Evolutionary conservation across 1,140 invertebrate genomes (phyloP), one percentile per base, ranked within the genome.

Genomic region (Tetramorium alpestre): DNA sequence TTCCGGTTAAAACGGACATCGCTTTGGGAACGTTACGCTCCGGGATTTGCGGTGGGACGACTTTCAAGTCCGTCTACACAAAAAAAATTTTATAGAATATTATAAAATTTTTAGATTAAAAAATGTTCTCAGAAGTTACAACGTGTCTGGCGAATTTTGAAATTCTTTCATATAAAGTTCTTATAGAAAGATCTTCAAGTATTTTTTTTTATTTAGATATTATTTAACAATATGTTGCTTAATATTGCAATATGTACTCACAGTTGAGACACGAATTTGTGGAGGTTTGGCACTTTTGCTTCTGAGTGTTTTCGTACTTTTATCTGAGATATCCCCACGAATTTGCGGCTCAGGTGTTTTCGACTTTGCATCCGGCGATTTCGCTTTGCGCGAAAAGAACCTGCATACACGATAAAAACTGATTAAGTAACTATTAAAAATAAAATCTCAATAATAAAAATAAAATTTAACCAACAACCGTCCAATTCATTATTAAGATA

Each of bases 301-400:
- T 16, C 62, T 38, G 0, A 87, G 8, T 0, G 89, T 85, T 38
- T 60, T 91, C 3, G 84, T 91, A 81, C 91, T 92, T 69, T 95
- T 93, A 47, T 96, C 96, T 5, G 94, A 96, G n/a, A 96, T 92
- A 85, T 97, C 96, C 0, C 95, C 94, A 44, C 96, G 94, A 28
- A 95, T 95, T 75, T 95, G 94, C 0, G 96, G 96, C 88, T 98
- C 97, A 3, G 97, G 97, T 3, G 97, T 98, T 93, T 97, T 97
- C 0, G 96, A 96, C 92, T 98, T 97, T 91, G 95, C 82, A 91
- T 96, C 95, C 13, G 95, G 93, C 62, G 96, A 96, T 88, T 97
- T 97, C 67, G 97, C 96, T 94, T 98, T 98, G 80, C 97, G 96
- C 41, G 97, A 97, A 94, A 98, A 98, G 94, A 98, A 98, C 93